Conservation (phyloP, 2,797 vertebrate genomes). For the Nyctalus aviator region DNA sequence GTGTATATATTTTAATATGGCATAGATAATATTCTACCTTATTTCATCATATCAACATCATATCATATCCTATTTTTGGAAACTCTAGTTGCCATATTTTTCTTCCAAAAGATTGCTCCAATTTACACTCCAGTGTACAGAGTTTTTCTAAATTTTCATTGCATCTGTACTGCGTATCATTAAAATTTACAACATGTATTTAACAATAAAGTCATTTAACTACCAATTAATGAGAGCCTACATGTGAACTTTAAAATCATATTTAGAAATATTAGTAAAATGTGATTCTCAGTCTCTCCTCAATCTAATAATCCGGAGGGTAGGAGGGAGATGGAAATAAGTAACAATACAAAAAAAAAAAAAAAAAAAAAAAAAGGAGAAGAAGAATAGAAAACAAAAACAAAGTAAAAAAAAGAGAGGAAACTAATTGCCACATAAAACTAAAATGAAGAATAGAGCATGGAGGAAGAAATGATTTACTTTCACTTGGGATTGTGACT, state of each 20-base stretch:
- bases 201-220: slow-evolving; percentile 40
- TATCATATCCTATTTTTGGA: slow-evolving; percentile 29
- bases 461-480: not conserved
- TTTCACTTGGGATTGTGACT: not conserved
- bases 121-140: slow-evolving; percentile 14
- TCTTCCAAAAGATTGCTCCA: slow-evolving; percentile 61
- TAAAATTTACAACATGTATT: slow-evolving; percentile 41
- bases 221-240: slow-evolving; percentile 3
- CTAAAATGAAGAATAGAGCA: not conserved
- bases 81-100: slow-evolving; percentile 48
- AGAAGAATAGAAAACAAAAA: not conserved
- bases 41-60: not conserved
- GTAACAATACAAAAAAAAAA: not conserved
- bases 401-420: not conserved
- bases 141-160: slow-evolving; percentile 37
- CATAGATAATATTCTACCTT: slow-evolving; percentile 31
- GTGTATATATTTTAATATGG: not conserved
- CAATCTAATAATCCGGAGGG: not conserved
- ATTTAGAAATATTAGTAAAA: not conserved
- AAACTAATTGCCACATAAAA: not conserved
- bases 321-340: not conserved
- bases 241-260: slow-evolving; percentile 1
- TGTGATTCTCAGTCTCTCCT: not conserved
- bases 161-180: not conserved
- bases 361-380: not conserved